Percentiles rank a stretch among this genome's conserved stretches.
Evolutionary conservation across 1,140 invertebrate species (phyloP).

Genomic region (Aphelinus certus): DNA sequence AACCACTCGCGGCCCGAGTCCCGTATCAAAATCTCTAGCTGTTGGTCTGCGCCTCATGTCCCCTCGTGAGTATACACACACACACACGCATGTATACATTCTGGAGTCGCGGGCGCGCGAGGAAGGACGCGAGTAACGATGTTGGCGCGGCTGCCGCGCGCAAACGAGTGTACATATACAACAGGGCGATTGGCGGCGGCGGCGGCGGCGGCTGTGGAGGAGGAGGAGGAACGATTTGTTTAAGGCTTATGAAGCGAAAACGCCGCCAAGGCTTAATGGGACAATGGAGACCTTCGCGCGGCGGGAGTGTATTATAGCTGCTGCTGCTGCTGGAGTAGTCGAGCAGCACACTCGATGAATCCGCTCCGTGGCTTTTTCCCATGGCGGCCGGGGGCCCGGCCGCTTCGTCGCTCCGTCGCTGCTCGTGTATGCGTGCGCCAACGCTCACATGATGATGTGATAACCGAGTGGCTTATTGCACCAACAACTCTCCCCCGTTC

Average conservation of each 20-base stretch:
- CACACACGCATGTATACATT: too few species aligned
- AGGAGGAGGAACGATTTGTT: slow-evolving; percentile 47
- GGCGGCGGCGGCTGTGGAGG: background rate
- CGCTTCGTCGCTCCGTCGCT: background rate
- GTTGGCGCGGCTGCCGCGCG: background rate
- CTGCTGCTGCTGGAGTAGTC: background rate
- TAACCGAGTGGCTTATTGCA: too few species aligned
- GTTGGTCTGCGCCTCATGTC: too few species aligned
- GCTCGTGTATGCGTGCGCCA: background rate
- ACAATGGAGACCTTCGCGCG: slow-evolving; percentile 50
- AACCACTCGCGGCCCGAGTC: too few species aligned
- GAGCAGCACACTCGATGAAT: slow-evolving; percentile 47
- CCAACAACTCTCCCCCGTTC: too few species aligned
- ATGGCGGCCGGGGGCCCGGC: slow-evolving; percentile 24
- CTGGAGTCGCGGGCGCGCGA: background rate
- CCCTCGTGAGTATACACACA: too few species aligned
- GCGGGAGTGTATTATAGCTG: background rate
- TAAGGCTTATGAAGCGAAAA: slow-evolving; percentile 38
- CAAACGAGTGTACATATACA: too few species aligned
- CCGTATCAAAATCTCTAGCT: too few species aligned
- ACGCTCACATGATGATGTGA: too few species aligned
- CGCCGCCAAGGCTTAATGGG: slow-evolving; percentile 41
- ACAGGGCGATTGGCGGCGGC: too few species aligned
- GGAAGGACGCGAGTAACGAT: background rate
- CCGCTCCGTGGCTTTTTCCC: slow-evolving; percentile 49